These are phyloP conservation scores for Drosophila vallismaia DNA, from an alignment of 2,888 invertebrate genomes.

Conservation along the genomic window DNA sequence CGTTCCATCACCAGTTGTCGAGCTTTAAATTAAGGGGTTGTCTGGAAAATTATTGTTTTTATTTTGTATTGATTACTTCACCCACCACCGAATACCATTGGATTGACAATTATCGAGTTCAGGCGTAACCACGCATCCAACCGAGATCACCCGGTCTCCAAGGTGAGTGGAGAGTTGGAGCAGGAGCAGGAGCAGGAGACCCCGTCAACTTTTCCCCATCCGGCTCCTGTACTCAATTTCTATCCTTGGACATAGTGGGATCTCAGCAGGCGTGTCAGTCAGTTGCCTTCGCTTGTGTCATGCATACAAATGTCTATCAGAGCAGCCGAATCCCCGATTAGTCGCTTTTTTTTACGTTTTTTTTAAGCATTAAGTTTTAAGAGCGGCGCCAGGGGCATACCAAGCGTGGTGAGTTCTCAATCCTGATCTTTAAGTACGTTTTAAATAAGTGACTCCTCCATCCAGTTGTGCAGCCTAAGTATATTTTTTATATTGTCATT, in stretches of 20 bases:
- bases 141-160: not conserved
- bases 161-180: not conserved
- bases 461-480: slow-evolving; percentile 32
- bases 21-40: slow-evolving; percentile 27
- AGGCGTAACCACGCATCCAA: not conserved
- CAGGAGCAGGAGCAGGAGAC: not conserved
- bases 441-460: not conserved
- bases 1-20: slow-evolving; percentile 6
- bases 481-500: slow-evolving; percentile 53
- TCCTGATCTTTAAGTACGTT: too few relatives aligned
- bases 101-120: not conserved
- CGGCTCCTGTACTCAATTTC: not conserved
- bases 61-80: slow-evolving; percentile 7
- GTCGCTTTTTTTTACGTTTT: slow-evolving; percentile 57
- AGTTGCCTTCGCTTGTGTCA: slow-evolving; percentile 19
- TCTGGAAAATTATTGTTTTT: slow-evolving; percentile 29
- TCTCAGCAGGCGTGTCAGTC: slow-evolving; percentile 38
- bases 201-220: not conserved
- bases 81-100: slow-evolving; percentile 1
- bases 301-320: slow-evolving; percentile 44
- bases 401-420: slow-evolving; percentile 55
- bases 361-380: slow-evolving; percentile 50
- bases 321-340: slow-evolving; percentile 27
- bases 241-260: not conserved
- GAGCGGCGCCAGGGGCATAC: slow-evolving; percentile 11